Conservation (phyloP, 2,888 invertebrate genomes). For the Timandra comae region DNA sequence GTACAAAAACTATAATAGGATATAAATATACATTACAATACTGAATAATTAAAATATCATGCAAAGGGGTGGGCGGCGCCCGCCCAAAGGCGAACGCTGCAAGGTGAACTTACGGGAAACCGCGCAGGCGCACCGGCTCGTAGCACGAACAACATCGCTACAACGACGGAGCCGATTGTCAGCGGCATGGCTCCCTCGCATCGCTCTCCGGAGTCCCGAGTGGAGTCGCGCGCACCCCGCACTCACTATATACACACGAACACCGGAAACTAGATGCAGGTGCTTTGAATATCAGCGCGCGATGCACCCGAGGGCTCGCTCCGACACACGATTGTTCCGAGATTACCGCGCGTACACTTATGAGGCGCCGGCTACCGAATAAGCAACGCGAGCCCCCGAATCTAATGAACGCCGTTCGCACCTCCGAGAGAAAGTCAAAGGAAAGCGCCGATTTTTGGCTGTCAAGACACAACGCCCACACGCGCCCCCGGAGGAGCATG, state of each 20-base stretch:
- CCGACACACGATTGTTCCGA: slow-evolving; percentile 34
- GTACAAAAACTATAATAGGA: too few species aligned
- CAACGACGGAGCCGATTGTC: slow-evolving; percentile 44
- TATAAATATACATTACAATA: too few species aligned
- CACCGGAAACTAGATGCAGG: slow-evolving; percentile 61
- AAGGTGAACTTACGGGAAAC: slow-evolving; percentile 66
- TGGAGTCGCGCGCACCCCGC: slow-evolving; percentile 31
- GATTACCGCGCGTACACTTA: slow-evolving; percentile 71
- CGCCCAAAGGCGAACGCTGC: slow-evolving; percentile 49
- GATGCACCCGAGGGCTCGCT: slow-evolving; percentile 44
- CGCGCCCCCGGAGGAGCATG: slow-evolving; percentile 67
- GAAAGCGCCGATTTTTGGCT: slow-evolving; percentile 76
- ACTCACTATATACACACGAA: slow-evolving; percentile 52
- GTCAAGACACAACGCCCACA: slow-evolving; percentile 64
- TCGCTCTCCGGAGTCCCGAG: slow-evolving; percentile 44
- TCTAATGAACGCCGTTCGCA: slow-evolving; percentile 70
- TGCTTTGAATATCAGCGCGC: slow-evolving; percentile 67
- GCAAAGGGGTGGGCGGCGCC: slow-evolving; percentile 38
- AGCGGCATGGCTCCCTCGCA: slow-evolving; percentile 54
- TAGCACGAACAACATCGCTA: slow-evolving; percentile 55
- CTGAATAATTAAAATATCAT: too few species aligned
- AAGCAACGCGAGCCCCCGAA: slow-evolving; percentile 68
- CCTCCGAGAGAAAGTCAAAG: slow-evolving; percentile 75
- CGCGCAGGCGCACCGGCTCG: slow-evolving; percentile 65
- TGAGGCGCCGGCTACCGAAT: slow-evolving; percentile 71